phyloP scores from a whole-genome alignment of 2,888 invertebrate species.

The Amiota minor region DNA sequence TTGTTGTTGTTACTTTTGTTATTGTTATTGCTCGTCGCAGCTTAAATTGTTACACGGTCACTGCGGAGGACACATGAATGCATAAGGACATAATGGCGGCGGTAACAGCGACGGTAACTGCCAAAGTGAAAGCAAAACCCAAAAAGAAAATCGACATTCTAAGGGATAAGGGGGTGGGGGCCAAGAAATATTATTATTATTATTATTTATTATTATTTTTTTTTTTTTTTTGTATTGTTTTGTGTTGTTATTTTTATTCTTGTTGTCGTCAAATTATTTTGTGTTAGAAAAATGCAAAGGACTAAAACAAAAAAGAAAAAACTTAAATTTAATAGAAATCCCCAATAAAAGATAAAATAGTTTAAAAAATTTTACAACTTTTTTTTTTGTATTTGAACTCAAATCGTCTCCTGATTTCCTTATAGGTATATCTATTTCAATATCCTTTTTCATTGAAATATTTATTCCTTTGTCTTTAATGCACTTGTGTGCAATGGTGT shows the following conservation, averaged over 20 bases:
- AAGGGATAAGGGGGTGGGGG: not conserved
- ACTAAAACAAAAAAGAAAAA: slow-evolving; percentile 13
- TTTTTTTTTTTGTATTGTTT: not conserved
- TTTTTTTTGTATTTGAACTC: too few species aligned
- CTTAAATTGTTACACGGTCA: slow-evolving; percentile 64
- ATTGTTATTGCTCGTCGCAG: not conserved
- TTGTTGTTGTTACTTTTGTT: slow-evolving; percentile 13
- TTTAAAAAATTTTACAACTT: too few species aligned
- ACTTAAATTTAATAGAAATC: too few species aligned
- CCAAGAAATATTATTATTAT: not conserved
- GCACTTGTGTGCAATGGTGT: too few species aligned
- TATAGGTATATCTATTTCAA: too few species aligned
- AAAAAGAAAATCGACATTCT: not conserved
- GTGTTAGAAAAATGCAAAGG: slow-evolving; percentile 30
- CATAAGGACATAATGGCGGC: not conserved
- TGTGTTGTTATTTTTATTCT: not conserved
- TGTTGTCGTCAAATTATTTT: slow-evolving; percentile 37
- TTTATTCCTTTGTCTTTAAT: too few species aligned
- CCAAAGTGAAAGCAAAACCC: slow-evolving; percentile 11
- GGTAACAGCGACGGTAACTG: slow-evolving; percentile 24
- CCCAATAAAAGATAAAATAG: too few species aligned
- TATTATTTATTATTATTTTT: too few species aligned
- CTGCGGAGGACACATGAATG: slow-evolving; percentile 57
- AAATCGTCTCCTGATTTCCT: too few species aligned
- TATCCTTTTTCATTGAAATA: too few species aligned